These are phyloP conservation scores for Ornithoptera alexandrae DNA, from an alignment of 2,888 invertebrate genomes.

Conservation along the genomic window DNA sequence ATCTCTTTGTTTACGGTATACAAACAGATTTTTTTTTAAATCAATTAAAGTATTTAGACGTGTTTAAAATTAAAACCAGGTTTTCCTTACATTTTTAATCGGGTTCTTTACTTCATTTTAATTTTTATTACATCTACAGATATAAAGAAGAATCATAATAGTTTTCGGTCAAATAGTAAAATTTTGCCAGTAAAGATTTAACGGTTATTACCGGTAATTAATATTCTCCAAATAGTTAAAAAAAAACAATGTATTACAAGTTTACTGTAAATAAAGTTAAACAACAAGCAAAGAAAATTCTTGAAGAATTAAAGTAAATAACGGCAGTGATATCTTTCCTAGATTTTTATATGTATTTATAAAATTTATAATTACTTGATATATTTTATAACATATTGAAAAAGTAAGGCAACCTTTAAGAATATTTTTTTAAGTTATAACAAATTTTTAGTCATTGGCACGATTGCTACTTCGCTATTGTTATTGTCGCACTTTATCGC, in stretches of 20 bases:
- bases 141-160: too few species aligned
- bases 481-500: not conserved
- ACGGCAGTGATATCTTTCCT: too few species aligned
- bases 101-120: not conserved
- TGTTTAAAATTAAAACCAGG: not conserved
- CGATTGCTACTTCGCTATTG: slow-evolving; percentile 3
- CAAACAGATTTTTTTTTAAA: not conserved
- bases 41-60: not conserved
- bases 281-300: too few species aligned
- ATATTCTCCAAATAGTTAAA: too few species aligned
- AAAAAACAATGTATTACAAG: too few species aligned
- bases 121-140: not conserved
- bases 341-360: too few species aligned
- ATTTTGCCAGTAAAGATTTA: too few species aligned
- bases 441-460: not conserved
- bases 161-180: too few species aligned
- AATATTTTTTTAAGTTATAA: not conserved
- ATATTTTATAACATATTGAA: not conserved
- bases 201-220: too few species aligned
- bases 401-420: not conserved
- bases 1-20: not conserved
- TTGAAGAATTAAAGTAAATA: too few species aligned
- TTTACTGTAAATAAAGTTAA: too few species aligned
- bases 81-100: not conserved
- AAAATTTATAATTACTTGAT: too few species aligned